Evolutionary conservation across 2,888 invertebrate genomes (phyloP).

Genomic region (Eumacrocentrus americanus): DNA sequence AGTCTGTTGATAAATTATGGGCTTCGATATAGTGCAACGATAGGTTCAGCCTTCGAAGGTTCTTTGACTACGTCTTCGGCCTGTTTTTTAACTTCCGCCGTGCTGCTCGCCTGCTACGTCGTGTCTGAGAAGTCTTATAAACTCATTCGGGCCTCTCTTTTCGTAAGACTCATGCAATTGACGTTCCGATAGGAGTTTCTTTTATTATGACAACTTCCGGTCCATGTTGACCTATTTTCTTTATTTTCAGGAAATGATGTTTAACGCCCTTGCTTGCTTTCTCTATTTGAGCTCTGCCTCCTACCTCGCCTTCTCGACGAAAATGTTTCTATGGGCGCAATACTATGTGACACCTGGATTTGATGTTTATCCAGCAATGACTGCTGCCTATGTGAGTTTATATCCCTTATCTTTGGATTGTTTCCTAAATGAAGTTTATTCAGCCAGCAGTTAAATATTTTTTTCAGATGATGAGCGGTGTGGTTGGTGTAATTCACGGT

Average conservation of each 20-base stretch:
- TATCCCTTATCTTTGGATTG: too few relatives aligned
- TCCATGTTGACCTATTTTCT: neutral
- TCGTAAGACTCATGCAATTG: too few relatives aligned
- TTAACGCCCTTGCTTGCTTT: slow-evolving; percentile 78
- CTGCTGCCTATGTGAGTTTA: slow-evolving; percentile 86
- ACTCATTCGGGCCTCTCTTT: slow-evolving; percentile 79
- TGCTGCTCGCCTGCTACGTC: slow-evolving; percentile 78
- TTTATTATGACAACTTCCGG: too few relatives aligned
- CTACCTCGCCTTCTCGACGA: slow-evolving; percentile 80
- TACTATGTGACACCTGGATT: slow-evolving; percentile 77
- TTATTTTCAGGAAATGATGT: slow-evolving; percentile 75
- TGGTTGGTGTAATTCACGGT: slow-evolving; percentile 77
- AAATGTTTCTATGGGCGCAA: slow-evolving; percentile 77
- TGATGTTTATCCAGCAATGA: slow-evolving; percentile 88
- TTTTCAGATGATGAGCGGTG: slow-evolving; percentile 76
- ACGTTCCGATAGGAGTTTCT: too few relatives aligned
- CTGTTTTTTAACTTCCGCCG: slow-evolving; percentile 77
- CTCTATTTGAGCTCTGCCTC: slow-evolving; percentile 81
- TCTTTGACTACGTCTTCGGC: slow-evolving; percentile 82
- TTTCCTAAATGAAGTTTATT: too few relatives aligned
- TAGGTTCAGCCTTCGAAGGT: slow-evolving; percentile 81
- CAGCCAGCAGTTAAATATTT: slow-evolving; percentile 14
- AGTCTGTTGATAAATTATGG: slow-evolving; percentile 81
- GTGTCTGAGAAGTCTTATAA: slow-evolving; percentile 78
- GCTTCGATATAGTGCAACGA: slow-evolving; percentile 71